phyloP scores from a whole-genome alignment of 2,888 invertebrate species.

The Erannis defoliaria region DNA sequence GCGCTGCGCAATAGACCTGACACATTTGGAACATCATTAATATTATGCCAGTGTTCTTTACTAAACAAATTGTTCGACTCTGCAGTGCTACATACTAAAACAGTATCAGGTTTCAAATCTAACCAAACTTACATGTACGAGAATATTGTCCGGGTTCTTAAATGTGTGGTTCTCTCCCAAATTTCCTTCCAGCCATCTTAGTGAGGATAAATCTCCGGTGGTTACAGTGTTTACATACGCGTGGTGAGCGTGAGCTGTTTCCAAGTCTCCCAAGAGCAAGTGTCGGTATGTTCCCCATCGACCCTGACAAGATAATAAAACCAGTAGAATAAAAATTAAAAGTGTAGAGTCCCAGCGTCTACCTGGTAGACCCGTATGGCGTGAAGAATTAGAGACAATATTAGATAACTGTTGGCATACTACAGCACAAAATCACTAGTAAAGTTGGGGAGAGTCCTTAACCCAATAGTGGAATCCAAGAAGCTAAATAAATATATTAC shows the following conservation, averaged over 20 bases:
- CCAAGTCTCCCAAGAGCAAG: conserved; percentile 86
- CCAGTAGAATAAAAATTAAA: conserved; percentile 34
- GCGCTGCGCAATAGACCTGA: conserved; percentile 90
- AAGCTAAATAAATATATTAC: not conserved
- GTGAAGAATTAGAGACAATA: too few relatives aligned
- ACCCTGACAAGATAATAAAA: too few relatives aligned
- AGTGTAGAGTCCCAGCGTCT: too few relatives aligned
- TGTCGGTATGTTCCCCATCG: conserved; percentile 95
- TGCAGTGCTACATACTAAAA: too few relatives aligned
- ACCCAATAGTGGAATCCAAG: too few relatives aligned
- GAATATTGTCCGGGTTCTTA: conserved; percentile 58
- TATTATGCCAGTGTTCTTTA: too few relatives aligned
- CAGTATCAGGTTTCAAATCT: not conserved
- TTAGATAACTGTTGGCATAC: too few relatives aligned
- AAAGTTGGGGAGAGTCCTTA: too few relatives aligned
- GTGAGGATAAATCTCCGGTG: conserved; percentile 94
- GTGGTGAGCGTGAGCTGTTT: conserved; percentile 85
- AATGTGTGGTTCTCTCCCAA: conserved; percentile 66
- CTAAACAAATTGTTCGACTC: too few relatives aligned
- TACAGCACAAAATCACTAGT: too few relatives aligned
- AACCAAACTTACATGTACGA: conserved; percentile 74
- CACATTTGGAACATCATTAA: too few relatives aligned
- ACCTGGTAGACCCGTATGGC: too few relatives aligned
- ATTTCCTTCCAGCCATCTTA: conserved; percentile 90
- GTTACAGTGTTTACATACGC: conserved; percentile 92